A percentile compares a stretch with the other conserved stretches of the same genome.
Evolutionary conservation across 1,140 invertebrate species (phyloP).

Genomic region (Polypedilum pembai): DNA sequence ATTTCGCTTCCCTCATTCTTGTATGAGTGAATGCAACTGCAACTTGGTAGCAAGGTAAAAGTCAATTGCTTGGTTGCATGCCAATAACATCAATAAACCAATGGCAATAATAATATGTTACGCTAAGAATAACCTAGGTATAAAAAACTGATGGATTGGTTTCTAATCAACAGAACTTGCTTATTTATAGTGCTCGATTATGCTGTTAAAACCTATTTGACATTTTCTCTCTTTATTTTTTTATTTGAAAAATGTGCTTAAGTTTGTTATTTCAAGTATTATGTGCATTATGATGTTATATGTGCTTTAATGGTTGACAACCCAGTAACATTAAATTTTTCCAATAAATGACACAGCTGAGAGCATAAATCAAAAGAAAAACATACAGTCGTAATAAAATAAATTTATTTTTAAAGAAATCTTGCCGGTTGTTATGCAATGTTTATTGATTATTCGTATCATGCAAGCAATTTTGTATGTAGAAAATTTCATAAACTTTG

Average conservation of each 20-base stretch:
- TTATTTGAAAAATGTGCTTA: neutral
- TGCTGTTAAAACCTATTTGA: too few species aligned
- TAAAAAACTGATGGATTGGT: neutral
- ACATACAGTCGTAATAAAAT: neutral
- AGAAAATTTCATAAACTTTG: neutral
- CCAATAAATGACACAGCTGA: slow-evolving; percentile 9
- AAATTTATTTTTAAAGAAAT: neutral
- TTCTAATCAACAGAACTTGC: neutral
- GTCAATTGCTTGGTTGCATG: neutral
- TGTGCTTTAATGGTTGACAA: neutral
- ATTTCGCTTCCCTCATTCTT: neutral
- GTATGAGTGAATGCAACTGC: neutral
- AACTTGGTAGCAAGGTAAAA: neutral
- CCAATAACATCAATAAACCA: neutral
- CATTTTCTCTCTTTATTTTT: neutral
- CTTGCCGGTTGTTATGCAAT: neutral
- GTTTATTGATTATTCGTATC: slow-evolving; percentile 15
- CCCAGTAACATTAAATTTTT: neutral
- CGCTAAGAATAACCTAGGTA: neutral
- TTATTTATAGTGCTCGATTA: neutral
- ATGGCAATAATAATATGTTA: neutral
- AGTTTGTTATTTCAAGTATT: too few species aligned
- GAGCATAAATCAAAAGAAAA: neutral
- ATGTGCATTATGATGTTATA: too few species aligned
- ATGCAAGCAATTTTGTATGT: neutral